Evolutionary conservation across 2,888 invertebrate species (phyloP), one percentile per base, ranked within the genome.

Genomic region (Aporophyla nigra): DNA sequence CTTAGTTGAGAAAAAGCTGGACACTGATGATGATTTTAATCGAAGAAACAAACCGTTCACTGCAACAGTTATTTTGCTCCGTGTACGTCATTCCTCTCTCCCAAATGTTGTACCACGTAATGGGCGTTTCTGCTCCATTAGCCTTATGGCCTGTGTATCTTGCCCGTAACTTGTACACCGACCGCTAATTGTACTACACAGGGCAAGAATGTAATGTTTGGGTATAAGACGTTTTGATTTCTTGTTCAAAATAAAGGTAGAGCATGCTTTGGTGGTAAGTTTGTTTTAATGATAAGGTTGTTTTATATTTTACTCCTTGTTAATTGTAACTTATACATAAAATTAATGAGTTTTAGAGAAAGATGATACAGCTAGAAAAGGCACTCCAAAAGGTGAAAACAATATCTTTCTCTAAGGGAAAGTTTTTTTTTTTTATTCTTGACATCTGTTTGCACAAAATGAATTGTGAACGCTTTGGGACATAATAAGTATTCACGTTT

Each of bases 61-160:
- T 12, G 9, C 12, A 43, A 49, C 56, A 9, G 61, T 21, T n/a
- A 59, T 46, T 24, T 21, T 16, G 27, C 40, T 12, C 61, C 80
- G 54, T 86, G 78, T 80, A 58, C 86, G 87, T 21, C 53, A 43
- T 0, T 16, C 88, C 81, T 82, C 33, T 61, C 10, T 19, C 54
- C 82, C 79, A 81, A 87, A 88, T 87, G 88, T 86, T 85, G 83
- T 86, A 83, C 82, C 76, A 85, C 82, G 76, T 91, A 92, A 92
- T 91, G 91, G 89, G 76, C 80, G 87, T 87, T 90, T 90, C 91
- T 87, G 87, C 86, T 88, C 92, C 92, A 92, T 92, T 92, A 92
- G 91, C 86, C 87, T 82, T 78, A 81, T 83, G 83, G 85, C 88
- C 87, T 82, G 84, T 90, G 90, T 91, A 87, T 90, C 92, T 92